phyloP scores from a whole-genome alignment of 2,113 vertebrate species.

The Sturnus vulgaris region DNA sequence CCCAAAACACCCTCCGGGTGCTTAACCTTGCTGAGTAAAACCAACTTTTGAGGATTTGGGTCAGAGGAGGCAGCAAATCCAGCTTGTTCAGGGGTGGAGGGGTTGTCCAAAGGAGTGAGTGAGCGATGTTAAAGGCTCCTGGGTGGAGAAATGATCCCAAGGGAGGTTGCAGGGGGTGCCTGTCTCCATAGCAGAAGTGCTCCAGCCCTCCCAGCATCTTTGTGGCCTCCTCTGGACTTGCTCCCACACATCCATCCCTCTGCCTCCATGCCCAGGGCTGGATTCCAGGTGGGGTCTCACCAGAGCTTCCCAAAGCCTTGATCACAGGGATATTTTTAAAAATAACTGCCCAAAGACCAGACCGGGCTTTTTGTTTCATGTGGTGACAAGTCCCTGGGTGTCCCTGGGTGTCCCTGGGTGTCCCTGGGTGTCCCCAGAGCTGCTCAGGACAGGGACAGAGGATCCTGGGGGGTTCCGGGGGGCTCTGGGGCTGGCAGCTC shows the following conservation, averaged over 20 bases:
- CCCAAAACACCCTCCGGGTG: background rate
- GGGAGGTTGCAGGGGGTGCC: background rate
- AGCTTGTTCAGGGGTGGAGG: background rate
- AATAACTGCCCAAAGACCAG: background rate
- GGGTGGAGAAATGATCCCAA: background rate
- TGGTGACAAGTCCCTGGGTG: background rate
- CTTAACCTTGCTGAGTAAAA: background rate
- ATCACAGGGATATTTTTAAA: background rate
- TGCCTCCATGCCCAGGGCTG: background rate
- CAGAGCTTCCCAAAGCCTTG: background rate
- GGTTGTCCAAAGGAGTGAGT: background rate
- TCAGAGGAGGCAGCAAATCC: background rate
- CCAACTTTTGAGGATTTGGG: too few species aligned
- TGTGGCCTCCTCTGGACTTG: background rate
- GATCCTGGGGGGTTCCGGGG: rapidly evolving
- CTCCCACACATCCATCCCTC: background rate
- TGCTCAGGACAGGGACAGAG: background rate
- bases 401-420: too few species aligned
- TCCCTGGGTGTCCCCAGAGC: rapidly evolving
- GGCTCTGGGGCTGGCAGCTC: background rate
- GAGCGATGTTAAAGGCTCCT: background rate
- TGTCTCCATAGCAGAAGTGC: background rate
- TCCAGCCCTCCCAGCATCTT: background rate
- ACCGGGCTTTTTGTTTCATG: background rate
- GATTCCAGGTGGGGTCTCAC: background rate